Conservation (phyloP, 1,140 invertebrate genomes). For the Pinna nobilis region DNA sequence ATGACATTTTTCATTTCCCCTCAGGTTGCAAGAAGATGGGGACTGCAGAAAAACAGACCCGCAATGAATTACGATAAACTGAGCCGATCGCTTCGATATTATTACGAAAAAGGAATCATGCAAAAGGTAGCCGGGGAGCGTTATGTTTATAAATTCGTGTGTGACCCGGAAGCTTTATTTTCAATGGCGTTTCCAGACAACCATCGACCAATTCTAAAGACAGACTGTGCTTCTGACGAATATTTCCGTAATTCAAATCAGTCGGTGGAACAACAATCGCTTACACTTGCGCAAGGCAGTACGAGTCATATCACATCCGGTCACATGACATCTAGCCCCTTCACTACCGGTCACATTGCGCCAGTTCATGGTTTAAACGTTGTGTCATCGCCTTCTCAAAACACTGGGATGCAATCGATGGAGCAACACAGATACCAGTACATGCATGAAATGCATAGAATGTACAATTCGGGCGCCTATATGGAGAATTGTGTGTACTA, state of each 20-base stretch:
- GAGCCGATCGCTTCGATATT: slow-evolving; percentile 93
- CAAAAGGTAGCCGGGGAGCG: slow-evolving; percentile 87
- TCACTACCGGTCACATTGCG: slow-evolving; percentile 24
- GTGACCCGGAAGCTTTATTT: slow-evolving; percentile 93
- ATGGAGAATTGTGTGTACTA: slow-evolving; percentile 70
- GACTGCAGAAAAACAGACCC: slow-evolving; percentile 84
- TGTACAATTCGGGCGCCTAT: slow-evolving; percentile 67
- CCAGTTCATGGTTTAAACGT: slow-evolving; percentile 24
- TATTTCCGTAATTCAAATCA: slow-evolving; percentile 52
- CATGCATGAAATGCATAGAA: slow-evolving; percentile 67
- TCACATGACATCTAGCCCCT: slow-evolving; percentile 36
- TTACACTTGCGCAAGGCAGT: slow-evolving; percentile 46
- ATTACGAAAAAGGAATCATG: slow-evolving; percentile 92
- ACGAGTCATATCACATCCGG: slow-evolving; percentile 41
- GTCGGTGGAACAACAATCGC: slow-evolving; percentile 45
- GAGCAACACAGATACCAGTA: slow-evolving; percentile 65
- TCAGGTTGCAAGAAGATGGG: slow-evolving; percentile 78
- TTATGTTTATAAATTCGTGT: slow-evolving; percentile 97
- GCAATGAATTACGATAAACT: slow-evolving; percentile 99
- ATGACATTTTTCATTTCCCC: slow-evolving; percentile 41
- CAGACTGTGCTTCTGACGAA: slow-evolving; percentile 52
- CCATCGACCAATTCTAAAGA: slow-evolving; percentile 68
- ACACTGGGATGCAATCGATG: slow-evolving; percentile 40
- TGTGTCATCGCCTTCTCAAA: slow-evolving; percentile 29
- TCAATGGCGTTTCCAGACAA: slow-evolving; percentile 83